These are phyloP conservation scores for Xylocopa sonorina DNA, from an alignment of 1,140 invertebrate species.

Conservation along the genomic window DNA sequence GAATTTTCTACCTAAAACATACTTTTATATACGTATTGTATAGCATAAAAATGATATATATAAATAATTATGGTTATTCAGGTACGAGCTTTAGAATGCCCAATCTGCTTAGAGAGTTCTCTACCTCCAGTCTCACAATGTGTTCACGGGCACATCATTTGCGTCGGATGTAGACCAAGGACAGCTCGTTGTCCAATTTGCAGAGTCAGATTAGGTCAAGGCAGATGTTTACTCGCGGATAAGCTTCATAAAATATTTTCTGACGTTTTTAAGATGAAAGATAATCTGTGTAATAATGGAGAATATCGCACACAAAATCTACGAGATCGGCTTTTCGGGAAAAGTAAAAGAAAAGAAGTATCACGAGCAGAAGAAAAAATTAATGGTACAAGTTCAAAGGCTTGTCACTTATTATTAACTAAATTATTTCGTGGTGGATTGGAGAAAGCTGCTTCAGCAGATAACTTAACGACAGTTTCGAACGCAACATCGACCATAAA, in stretches of 20 bases:
- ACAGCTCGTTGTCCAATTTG: conserved; percentile 85
- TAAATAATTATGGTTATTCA: conserved; percentile 16
- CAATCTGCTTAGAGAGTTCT: conserved; percentile 84
- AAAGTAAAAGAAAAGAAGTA: conserved; percentile 30
- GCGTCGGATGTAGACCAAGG: conserved; percentile 84
- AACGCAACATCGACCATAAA: neutral
- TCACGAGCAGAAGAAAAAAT: neutral
- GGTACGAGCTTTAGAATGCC: conserved; percentile 85
- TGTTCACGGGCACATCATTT: conserved; percentile 86
- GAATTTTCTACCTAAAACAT: neutral
- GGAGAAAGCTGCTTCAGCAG: conserved; percentile 74
- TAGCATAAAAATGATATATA: neutral
- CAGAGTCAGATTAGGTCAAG: conserved; percentile 81
- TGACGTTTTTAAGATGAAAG: conserved; percentile 72
- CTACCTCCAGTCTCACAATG: conserved; percentile 85
- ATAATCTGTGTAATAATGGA: neutral
- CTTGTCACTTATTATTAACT: conserved; percentile 38
- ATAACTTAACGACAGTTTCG: conserved; percentile 70
- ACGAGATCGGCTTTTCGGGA: conserved; percentile 76
- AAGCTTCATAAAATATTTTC: conserved; percentile 79
- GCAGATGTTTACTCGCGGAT: conserved; percentile 83
- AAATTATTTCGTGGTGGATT: conserved; percentile 62
- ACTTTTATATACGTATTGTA: neutral
- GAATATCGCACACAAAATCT: conserved; percentile 53
- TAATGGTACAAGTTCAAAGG: conserved; percentile 21